phyloP scores from a whole-genome alignment of 2,797 vertebrate genomes.

The Gephyroberyx darwinii region DNA sequence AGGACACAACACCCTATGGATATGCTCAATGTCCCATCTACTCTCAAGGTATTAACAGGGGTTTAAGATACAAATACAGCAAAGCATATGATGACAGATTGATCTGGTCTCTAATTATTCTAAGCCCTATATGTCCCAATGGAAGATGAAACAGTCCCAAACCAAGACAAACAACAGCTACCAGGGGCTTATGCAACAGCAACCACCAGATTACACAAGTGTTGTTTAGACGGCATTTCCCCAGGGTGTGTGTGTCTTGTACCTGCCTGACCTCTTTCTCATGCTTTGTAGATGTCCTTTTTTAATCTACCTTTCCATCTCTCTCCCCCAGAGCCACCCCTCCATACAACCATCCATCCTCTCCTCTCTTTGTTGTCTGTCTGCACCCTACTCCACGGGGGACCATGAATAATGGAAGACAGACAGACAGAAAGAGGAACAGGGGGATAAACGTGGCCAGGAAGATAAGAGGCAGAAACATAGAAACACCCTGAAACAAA shows the following conservation, averaged over 20 bases:
- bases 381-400: conserved; percentile 35
- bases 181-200: conserved; percentile 37
- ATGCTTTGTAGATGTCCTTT: not conserved
- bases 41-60: not conserved
- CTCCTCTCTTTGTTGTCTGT: conserved; percentile 33
- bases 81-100: not conserved
- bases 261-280: not conserved
- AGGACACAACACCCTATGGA: not conserved
- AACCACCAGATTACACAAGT: conserved; percentile 24
- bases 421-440: conserved; percentile 28
- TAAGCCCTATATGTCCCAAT: conserved; percentile 14
- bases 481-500: not conserved
- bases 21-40: not conserved
- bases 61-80: conserved; percentile 19
- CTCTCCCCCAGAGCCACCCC: conserved; percentile 41
- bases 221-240: conserved; percentile 2
- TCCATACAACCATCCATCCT: conserved; percentile 39
- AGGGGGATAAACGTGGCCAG: conserved; percentile 32
- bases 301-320: conserved; percentile 13
- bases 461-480: conserved; percentile 18
- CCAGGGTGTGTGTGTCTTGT: not conserved
- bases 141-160: conserved; percentile 20
- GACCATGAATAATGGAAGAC: conserved; percentile 70
- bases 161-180: conserved; percentile 46
- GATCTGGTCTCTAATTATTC: conserved; percentile 13